phyloP scores from a whole-genome alignment of 2,797 vertebrate species.

The Epinephelus malabaricus region DNA sequence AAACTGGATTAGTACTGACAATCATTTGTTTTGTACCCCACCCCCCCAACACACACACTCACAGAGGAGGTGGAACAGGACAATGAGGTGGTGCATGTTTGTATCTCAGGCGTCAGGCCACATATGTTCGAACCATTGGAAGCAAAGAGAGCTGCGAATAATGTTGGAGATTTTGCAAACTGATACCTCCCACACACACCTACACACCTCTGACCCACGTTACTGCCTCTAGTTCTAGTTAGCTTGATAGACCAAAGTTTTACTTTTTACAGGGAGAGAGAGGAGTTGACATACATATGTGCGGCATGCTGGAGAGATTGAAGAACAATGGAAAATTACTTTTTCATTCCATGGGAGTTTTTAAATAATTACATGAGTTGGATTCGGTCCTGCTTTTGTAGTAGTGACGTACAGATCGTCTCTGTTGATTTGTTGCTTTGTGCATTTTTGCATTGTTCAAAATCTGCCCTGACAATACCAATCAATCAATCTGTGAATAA shows the following conservation, averaged over 20 bases:
- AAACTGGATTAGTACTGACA: background rate
- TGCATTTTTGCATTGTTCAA: background rate
- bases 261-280: constrained; percentile 42
- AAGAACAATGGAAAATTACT: background rate
- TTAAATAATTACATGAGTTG: background rate
- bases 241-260: constrained; percentile 45
- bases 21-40: background rate
- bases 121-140: constrained; percentile 58
- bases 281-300: background rate
- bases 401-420: no score
- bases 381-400: background rate
- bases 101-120: constrained; percentile 42
- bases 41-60: background rate
- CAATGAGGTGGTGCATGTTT: constrained; percentile 40
- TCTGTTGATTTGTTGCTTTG: background rate
- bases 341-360: background rate
- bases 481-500: background rate
- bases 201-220: constrained; percentile 73
- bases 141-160: constrained; percentile 50
- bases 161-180: constrained; percentile 64
- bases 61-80: constrained; percentile 36
- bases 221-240: constrained; percentile 43
- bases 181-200: constrained; percentile 73
- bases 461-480: background rate
- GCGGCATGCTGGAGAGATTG: constrained; percentile 7